Evolutionary conservation across 2,113 vertebrate genomes (phyloP), one percentile per base, ranked within the genome.

Genomic region (Trogon melanurus): DNA sequence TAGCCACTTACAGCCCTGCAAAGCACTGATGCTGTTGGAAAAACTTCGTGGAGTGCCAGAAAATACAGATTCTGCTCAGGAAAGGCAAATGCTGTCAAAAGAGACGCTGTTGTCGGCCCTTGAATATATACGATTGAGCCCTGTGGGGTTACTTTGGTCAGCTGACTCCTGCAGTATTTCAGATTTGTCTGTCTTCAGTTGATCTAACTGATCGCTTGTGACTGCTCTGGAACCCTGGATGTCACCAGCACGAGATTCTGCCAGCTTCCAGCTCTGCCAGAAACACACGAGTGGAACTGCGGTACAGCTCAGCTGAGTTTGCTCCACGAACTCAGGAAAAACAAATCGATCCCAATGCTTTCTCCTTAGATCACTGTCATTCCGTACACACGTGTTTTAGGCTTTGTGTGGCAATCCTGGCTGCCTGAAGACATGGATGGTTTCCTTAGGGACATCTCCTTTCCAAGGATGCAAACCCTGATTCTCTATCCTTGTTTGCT

Each of bases 41-140:
- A 58, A 79, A 50, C 23, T 26, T 54, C 4, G 7, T 12, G 38
- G 19, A 65, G n/a, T 2, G 9, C 38, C 22, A 70, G 58, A 57
- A 72, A 17, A 50, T 5, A 15, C 11, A 36, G 45, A 13, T 22
- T 71, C 32, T 89, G 66, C 75, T 72, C 16, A 4, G 56, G 66
- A 48, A 67, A n/a, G 66, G 21, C 16, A 65, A 22, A 30, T 72
- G 47, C 38, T 93, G 45, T 45, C 66, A 22, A 7, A 75, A 57
- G 70, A 53, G 20, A 36, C 19, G 3, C 41, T 17, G 36, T 7
- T 53, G 70, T 47, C 62, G 53, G 70, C 38, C 45, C 30, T 57
- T 36, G n/a, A 26, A 41, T 29, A 0, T 29, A 0, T 1, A 11
- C 17, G 1, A 12, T 16, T 25, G 62, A 51, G 61, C 70, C 36